A percentile compares a stretch with the other conserved stretches of the same genome.
These are phyloP conservation scores for Bombus sibiricus DNA, from an alignment of 1,140 invertebrate species.

Conservation along the genomic window DNA sequence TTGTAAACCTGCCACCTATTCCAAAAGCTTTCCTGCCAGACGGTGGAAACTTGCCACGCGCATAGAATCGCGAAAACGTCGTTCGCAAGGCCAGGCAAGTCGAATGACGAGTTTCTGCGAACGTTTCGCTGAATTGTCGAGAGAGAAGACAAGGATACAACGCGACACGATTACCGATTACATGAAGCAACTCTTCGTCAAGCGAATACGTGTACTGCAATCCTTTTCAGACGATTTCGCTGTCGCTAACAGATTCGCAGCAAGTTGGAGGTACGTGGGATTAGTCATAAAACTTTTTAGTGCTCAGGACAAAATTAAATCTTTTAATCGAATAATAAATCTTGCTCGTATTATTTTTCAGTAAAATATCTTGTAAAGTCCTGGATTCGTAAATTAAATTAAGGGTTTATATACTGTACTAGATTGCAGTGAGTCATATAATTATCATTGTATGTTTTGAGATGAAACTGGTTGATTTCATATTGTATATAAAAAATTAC, in stretches of 20 bases:
- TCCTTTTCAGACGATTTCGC: not conserved
- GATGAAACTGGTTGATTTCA: no score
- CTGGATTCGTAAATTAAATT: not conserved
- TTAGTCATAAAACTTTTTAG: not conserved
- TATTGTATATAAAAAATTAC: no score
- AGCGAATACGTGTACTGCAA: not conserved
- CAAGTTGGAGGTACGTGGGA: not conserved
- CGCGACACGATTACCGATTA: slow-evolving; percentile 12
- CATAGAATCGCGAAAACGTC: slow-evolving; percentile 31
- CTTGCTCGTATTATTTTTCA: not conserved
- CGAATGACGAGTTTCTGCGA: slow-evolving; percentile 53
- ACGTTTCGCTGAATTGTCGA: slow-evolving; percentile 43
- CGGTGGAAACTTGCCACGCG: slow-evolving; percentile 25
- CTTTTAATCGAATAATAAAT: not conserved
- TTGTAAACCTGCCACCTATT: slow-evolving; percentile 65
- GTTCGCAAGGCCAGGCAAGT: slow-evolving; percentile 6
- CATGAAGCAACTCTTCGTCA: slow-evolving; percentile 4
- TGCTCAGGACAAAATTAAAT: not conserved
- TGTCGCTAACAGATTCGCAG: not conserved
- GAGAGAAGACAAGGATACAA: slow-evolving; percentile 15
- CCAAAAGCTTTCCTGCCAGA: slow-evolving; percentile 71
- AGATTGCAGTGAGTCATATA: no score
- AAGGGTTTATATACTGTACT: no score
- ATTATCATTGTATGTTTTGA: no score
- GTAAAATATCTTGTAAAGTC: not conserved